These are phyloP conservation scores for Dysidea cf. avara DNA, from an alignment of 37 sponge, comb jelly and placozoan species.

Conservation along the genomic window DNA sequence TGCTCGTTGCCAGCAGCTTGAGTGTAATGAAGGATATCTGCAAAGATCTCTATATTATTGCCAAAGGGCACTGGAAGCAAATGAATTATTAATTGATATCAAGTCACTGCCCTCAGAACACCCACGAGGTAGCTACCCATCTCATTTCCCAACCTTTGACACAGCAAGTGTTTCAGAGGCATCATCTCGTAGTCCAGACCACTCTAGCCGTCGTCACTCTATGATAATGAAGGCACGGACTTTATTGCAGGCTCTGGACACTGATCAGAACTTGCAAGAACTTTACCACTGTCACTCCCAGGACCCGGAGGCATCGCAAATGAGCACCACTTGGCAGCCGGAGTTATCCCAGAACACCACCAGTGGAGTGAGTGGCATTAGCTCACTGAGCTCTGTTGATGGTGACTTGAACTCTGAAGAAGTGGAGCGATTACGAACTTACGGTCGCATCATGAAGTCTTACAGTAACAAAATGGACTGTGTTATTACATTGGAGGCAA, in stretches of 20 bases:
- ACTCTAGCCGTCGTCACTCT: not conserved
- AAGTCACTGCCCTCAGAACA: not conserved
- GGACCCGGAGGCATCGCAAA: too few relatives aligned
- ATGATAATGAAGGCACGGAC: not conserved
- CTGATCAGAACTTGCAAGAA: slow-evolving; percentile 13
- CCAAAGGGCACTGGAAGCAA: slow-evolving; percentile 58
- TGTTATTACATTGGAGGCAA: slow-evolving; percentile 26
- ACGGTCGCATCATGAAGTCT: slow-evolving; percentile 30
- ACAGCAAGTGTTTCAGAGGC: not conserved
- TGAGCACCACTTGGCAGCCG: too few relatives aligned
- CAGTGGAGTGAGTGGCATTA: slow-evolving; percentile 67
- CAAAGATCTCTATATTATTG: slow-evolving; percentile 39
- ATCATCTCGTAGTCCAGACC: too few relatives aligned
- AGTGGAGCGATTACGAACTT: slow-evolving; percentile 49
- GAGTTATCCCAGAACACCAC: slow-evolving; percentile 64
- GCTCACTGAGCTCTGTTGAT: slow-evolving; percentile 48
- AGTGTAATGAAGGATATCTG: slow-evolving; percentile 54
- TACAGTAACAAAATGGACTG: slow-evolving; percentile 57
- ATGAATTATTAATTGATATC: slow-evolving; percentile 54
- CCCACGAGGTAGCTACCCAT: not conserved
- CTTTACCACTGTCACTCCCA: too few relatives aligned
- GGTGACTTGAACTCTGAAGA: slow-evolving; percentile 51
- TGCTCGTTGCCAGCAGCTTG: slow-evolving; percentile 26
- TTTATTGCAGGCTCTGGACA: slow-evolving; percentile 3
- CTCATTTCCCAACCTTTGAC: slow-evolving; percentile 9